These are phyloP conservation scores for Lemur catta DNA, from an alignment of 2,797 vertebrate genomes.

Conservation along the genomic window DNA sequence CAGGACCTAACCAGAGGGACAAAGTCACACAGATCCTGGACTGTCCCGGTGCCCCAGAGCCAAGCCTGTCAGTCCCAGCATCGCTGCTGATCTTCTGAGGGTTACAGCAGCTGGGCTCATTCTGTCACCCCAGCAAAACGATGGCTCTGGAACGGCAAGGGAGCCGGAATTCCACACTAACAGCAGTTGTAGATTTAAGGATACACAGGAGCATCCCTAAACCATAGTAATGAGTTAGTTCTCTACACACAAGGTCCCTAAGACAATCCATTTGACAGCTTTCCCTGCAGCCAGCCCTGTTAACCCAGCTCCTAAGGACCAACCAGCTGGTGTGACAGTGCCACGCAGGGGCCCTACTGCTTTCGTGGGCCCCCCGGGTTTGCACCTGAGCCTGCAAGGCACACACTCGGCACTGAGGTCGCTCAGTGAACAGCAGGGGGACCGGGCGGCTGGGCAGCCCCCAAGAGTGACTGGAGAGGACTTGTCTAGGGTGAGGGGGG, in stretches of 20 bases:
- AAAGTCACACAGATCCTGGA: neutral
- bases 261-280: neutral
- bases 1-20: neutral
- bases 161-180: neutral
- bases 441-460: neutral
- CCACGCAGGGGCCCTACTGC: neutral
- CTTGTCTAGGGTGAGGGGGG: neutral
- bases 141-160: neutral
- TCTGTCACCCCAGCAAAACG: neutral
- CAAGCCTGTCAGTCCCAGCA: neutral
- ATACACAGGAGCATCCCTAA: neutral
- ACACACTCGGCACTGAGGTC: neutral
- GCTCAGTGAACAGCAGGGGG: neutral
- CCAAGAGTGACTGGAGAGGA: neutral
- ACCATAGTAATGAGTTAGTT: neutral
- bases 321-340: neutral
- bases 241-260: neutral
- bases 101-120: neutral
- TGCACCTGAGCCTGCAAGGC: neutral
- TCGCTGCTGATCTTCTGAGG: neutral
- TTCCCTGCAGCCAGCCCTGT: neutral
- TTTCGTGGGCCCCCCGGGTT: neutral
- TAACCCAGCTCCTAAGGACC: neutral
- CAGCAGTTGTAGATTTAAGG: neutral
- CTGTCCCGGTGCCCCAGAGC: neutral